A percentile compares a stretch with the other conserved stretches of the same genome.
Evolutionary conservation across 2,888 invertebrate species (phyloP).

Genomic region (Halictus ligatus): DNA sequence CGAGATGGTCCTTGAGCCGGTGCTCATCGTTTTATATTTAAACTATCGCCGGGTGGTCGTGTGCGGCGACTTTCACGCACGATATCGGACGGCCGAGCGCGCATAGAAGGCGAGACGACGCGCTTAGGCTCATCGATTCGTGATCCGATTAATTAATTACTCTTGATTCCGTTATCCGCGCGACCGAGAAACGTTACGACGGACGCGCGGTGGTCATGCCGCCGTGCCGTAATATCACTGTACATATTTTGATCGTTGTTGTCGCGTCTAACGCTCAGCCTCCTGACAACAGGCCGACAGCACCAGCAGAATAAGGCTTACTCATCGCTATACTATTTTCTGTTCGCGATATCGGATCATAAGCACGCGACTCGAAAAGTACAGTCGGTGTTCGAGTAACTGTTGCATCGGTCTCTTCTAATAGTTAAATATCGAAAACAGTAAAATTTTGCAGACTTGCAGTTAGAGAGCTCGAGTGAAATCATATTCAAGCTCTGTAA

Average conservation of each 20-base stretch:
- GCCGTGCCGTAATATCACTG: background rate
- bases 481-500: no score
- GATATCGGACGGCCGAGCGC: background rate
- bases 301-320: background rate
- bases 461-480: no score
- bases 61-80: background rate
- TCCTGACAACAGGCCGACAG: background rate
- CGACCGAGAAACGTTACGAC: background rate
- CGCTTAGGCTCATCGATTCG: background rate
- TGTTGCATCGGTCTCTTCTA: no score
- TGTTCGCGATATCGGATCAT: background rate
- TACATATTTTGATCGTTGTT: background rate
- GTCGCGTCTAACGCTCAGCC: background rate
- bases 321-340: constrained; percentile 4
- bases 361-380: background rate
- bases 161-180: background rate
- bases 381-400: no score
- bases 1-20: constrained; percentile 9
- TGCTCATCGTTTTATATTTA: constrained; percentile 23
- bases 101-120: background rate
- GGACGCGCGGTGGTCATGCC: background rate
- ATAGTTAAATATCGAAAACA: no score
- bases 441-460: no score
- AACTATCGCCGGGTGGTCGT: constrained; percentile 4
- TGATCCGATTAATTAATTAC: background rate